Percentiles rank a stretch among this genome's conserved stretches.
These are phyloP conservation scores for Indicator maculatus DNA, from an alignment of 2,113 vertebrate species.

Conservation along the genomic window DNA sequence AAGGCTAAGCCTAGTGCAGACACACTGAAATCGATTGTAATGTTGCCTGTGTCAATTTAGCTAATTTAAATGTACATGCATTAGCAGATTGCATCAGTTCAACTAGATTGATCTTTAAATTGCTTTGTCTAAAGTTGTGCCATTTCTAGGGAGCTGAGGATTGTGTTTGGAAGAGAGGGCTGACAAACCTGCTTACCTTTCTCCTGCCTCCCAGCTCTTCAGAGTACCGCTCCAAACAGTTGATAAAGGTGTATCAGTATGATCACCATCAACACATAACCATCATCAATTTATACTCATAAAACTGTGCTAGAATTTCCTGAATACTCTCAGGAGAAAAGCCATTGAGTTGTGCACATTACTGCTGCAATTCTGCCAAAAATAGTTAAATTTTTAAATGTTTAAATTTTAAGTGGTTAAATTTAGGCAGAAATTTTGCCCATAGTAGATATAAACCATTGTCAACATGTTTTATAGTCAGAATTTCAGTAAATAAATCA, in stretches of 20 bases:
- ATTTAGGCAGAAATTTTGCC: not conserved
- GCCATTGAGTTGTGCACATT: not conserved
- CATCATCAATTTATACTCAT: not conserved
- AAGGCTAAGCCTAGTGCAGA: slow-evolving; percentile 17
- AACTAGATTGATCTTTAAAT: slow-evolving; percentile 49
- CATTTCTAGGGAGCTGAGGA: not conserved
- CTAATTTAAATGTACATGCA: slow-evolving; percentile 58
- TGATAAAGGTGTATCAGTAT: not conserved
- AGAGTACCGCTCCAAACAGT: not conserved
- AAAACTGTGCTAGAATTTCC: not conserved
- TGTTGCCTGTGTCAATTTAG: slow-evolving; percentile 42
- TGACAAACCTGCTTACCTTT: not conserved
- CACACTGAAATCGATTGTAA: slow-evolving; percentile 31
- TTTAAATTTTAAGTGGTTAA: not conserved
- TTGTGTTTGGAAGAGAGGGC: not conserved
- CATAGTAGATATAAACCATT: not conserved
- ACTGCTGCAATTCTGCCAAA: not conserved
- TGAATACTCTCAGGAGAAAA: not conserved
- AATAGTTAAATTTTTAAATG: not conserved
- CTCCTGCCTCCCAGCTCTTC: not conserved
- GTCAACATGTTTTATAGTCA: not conserved
- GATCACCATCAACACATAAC: not conserved
- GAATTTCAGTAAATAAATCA: not conserved
- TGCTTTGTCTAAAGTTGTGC: slow-evolving; percentile 34
- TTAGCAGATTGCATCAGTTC: slow-evolving; percentile 55